phyloP scores from a whole-genome alignment of 2,113 vertebrate genomes.

The Pitta sordida region DNA sequence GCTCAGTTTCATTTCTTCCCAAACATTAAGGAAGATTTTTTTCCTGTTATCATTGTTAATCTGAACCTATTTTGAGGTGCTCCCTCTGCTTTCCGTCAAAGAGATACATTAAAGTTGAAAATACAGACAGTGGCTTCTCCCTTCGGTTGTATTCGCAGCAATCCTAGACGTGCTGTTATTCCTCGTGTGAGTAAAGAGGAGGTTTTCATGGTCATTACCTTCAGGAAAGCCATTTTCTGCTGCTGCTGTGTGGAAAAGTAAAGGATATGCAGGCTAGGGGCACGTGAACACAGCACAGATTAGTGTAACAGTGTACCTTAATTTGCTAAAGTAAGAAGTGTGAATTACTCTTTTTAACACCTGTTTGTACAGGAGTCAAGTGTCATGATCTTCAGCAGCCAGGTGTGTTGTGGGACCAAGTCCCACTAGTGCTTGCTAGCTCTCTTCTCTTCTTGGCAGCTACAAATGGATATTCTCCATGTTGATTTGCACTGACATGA shows the following conservation, averaged over 20 bases:
- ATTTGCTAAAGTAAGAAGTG: neutral
- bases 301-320: neutral
- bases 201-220: neutral
- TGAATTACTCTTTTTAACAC: neutral
- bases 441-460: neutral
- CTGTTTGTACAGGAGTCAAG: neutral
- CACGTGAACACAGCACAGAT: rapidly evolving
- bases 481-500: neutral
- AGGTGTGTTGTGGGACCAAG: neutral
- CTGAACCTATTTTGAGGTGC: neutral
- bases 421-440: neutral
- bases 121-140: neutral
- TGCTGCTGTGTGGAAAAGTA: neutral
- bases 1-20: neutral
- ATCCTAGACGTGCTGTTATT: neutral
- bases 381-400: neutral
- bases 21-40: neutral
- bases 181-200: neutral
- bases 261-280: neutral
- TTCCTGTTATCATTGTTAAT: neutral
- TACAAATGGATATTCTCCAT: neutral
- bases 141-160: neutral
- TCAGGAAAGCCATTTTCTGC: neutral
- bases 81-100: neutral
- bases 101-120: neutral